These are phyloP conservation scores for Catostomus latipinnis DNA, from an alignment of 2,797 vertebrate species.

Conservation along the genomic window DNA sequence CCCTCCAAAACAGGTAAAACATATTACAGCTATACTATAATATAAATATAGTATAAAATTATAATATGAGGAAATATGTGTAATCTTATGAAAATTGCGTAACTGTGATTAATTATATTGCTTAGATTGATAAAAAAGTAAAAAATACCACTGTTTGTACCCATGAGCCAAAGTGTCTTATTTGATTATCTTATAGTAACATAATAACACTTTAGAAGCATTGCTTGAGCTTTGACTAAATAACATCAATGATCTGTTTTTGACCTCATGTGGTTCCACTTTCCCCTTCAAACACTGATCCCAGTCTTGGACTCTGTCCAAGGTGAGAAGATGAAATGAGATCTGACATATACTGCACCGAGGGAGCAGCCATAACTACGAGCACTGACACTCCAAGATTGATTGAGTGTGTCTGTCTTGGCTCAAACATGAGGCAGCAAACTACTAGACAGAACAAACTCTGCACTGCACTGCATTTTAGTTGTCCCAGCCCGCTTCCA, in stretches of 20 bases:
- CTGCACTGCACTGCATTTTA: conserved; percentile 12
- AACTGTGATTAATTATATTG: not conserved
- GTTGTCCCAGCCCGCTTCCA: conserved; percentile 28
- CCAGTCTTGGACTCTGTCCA: conserved; percentile 24
- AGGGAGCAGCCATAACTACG: conserved; percentile 57
- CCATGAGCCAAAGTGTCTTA: not conserved
- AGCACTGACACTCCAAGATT: conserved; percentile 57
- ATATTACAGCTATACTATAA: too few relatives aligned
- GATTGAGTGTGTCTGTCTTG: conserved; percentile 62
- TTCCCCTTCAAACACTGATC: conserved; percentile 42
- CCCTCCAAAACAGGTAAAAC: too few relatives aligned
- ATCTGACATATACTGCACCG: conserved; percentile 53
- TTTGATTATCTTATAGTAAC: not conserved
- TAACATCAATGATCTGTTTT: conserved; percentile 4
- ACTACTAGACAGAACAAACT: conserved; percentile 38
- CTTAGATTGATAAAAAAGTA: not conserved
- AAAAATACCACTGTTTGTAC: not conserved
- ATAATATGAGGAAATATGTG: too few relatives aligned
- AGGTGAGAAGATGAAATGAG: conserved; percentile 46
- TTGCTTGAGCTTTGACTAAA: not conserved
- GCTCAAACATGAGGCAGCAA: conserved; percentile 40
- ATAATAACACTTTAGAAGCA: not conserved
- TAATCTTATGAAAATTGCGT: too few relatives aligned
- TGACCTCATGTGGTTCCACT: conserved; percentile 39
- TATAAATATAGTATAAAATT: too few relatives aligned